phyloP scores from a whole-genome alignment of 2,113 vertebrate species.

The Saguinus midas region DNA sequence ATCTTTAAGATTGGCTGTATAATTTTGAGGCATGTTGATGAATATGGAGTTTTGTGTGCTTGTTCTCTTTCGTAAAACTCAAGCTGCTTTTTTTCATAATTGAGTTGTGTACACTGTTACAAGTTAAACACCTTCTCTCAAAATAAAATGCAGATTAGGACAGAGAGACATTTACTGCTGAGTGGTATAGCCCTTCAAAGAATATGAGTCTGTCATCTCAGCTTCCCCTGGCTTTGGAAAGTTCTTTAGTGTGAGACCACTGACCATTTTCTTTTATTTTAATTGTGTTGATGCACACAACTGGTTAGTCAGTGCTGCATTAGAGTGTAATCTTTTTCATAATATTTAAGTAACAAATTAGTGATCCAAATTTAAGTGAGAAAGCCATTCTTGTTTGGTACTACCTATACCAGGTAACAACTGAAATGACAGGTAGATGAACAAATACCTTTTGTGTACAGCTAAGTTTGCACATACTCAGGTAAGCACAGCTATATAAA shows the following conservation, averaged over 20 bases:
- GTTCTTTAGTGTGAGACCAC: not conserved
- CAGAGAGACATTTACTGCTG: not conserved
- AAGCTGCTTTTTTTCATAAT: not conserved
- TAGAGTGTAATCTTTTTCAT: not conserved
- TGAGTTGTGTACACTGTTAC: not conserved
- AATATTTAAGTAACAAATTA: constrained; percentile 7
- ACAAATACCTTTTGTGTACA: not conserved
- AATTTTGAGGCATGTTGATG: constrained; percentile 15
- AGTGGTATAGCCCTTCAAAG: not conserved
- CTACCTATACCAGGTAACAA: not conserved
- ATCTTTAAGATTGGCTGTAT: not conserved
- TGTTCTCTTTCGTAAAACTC: constrained; percentile 29
- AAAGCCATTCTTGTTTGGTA: constrained; percentile 12
- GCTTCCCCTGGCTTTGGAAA: constrained; percentile 24
- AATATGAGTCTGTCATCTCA: not conserved
- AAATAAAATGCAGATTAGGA: not conserved
- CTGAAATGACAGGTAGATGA: not conserved
- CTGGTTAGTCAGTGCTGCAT: not conserved
- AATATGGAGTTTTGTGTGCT: constrained; percentile 23
- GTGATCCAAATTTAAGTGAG: constrained; percentile 32
- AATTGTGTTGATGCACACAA: not conserved
- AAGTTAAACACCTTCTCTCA: constrained; percentile 4
- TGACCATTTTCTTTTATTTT: constrained; percentile 23
- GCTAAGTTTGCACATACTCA: not conserved
- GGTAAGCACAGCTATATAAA: not conserved